Evolutionary conservation across 2,888 invertebrate genomes (phyloP).

Genomic region (Nemotelus nigrinus): DNA sequence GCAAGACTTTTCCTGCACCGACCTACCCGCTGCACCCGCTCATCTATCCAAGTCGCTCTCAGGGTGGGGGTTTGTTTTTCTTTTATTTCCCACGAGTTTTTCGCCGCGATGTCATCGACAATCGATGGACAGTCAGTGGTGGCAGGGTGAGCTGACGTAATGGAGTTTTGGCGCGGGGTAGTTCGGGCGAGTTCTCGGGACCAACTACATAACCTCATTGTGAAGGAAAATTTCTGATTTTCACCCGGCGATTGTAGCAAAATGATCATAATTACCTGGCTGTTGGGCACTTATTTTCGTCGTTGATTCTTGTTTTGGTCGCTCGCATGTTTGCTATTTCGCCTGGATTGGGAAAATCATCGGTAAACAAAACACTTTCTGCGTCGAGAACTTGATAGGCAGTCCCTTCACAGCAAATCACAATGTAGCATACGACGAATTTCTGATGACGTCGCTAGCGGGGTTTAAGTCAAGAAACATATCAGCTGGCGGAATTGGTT

Average conservation of each 20-base stretch:
- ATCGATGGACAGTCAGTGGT: too few relatives aligned
- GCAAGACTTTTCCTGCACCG: constrained; percentile 21
- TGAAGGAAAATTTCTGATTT: background rate
- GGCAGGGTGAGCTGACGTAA: too few relatives aligned
- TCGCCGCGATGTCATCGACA: background rate
- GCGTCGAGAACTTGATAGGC: constrained; percentile 7
- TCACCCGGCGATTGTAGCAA: background rate
- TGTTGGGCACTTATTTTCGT: constrained; percentile 62
- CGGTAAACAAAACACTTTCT: constrained; percentile 41
- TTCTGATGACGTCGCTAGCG: background rate
- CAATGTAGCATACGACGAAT: background rate
- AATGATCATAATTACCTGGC: constrained; percentile 18
- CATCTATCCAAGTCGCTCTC: background rate
- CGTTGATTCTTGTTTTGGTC: constrained; percentile 57
- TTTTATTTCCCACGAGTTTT: constrained; percentile 23
- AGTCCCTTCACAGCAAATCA: background rate
- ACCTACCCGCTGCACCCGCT: background rate
- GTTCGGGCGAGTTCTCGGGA: background rate
- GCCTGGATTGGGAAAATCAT: background rate
- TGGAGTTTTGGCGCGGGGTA: background rate
- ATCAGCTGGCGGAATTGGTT: background rate
- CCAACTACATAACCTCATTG: constrained; percentile 21
- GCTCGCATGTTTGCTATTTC: constrained; percentile 59
- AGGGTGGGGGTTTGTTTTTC: constrained; percentile 34
- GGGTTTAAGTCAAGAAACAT: background rate